Evolutionary conservation across 2,797 vertebrate genomes (phyloP), one percentile per base, ranked within the genome.

Genomic region (Dermochelys coriacea): DNA sequence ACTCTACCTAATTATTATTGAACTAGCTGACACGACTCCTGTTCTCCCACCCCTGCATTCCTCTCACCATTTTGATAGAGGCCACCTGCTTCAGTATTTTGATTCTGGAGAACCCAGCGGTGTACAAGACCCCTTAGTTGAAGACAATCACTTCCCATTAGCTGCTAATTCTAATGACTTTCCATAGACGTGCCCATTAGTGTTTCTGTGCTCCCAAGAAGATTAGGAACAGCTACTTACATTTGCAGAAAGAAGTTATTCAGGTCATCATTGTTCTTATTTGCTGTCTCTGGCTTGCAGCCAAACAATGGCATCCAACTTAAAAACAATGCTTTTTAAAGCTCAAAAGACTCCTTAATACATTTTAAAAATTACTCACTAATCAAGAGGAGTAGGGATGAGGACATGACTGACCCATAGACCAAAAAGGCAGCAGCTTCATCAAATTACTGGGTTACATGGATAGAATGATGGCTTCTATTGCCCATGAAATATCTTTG

Each of bases 331-430:
- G 74, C 37, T 14, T 27, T 77, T 91, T 86, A 84, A 50, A 82
- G 6, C 34, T 51, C 71, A 91, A 87, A 90, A 71, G 71, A 18
- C 77, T 61, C 82, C 84, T 37, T 57, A 25, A 68, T 89, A 68
- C 55, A 87, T 95, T 97, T 95, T 94, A 88, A 95, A 94, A 95
- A 82, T 82, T 83, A 86, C 45, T 97, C 75, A 83, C 79, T 82
- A 89, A 86, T 96, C 87, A 83, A 68, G 31, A 52, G 12, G 79
- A 85, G 21, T 8, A 80, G 19, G 0, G 1, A 41, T 50, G 55
- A 80, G 5, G 71, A 47, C 41, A 29, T 47, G 71, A 47, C 41
- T 29, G 12, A 25, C 45, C 25, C 25, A 78, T 85, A 55, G 51
- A 45, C 9, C 27, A 45, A 45, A 16, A 87, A 78, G 18, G 45